phyloP scores from a whole-genome alignment of 2,113 vertebrate species.

The Ceuthmochares aereus region DNA sequence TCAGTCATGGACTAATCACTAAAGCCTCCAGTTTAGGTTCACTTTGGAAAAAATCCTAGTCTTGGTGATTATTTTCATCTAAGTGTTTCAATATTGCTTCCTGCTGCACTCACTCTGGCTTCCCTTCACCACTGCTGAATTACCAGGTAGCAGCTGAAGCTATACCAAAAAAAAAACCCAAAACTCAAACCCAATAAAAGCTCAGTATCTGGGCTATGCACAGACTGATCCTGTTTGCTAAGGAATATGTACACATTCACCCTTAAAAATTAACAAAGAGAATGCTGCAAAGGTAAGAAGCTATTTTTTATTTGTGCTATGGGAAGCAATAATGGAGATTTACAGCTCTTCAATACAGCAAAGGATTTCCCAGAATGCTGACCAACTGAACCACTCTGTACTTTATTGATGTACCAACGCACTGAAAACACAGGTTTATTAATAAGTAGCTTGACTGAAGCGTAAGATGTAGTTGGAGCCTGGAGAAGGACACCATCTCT shows the following conservation, averaged over 20 bases:
- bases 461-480: not conserved
- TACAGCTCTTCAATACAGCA: slow-evolving; percentile 80
- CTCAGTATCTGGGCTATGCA: not conserved
- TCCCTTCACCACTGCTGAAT: not conserved
- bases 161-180: not conserved
- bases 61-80: not conserved
- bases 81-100: not conserved
- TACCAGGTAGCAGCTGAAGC: slow-evolving; percentile 25
- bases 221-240: not conserved
- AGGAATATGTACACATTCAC: not conserved
- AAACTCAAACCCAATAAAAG: not conserved
- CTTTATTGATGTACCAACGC: slow-evolving; percentile 72
- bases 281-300: slow-evolving; percentile 19
- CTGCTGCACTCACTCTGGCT: not conserved
- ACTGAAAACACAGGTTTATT: slow-evolving; percentile 78
- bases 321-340: slow-evolving; percentile 83
- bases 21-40: slow-evolving; percentile 6
- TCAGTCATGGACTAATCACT: slow-evolving; percentile 30
- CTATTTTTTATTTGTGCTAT: slow-evolving; percentile 76
- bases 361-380: slow-evolving; percentile 83
- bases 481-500: not conserved
- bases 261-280: slow-evolving; percentile 68
- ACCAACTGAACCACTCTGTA: slow-evolving; percentile 73
- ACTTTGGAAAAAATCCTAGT: slow-evolving; percentile 31
- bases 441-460: slow-evolving; percentile 70